Conservation (phyloP, 2,888 invertebrate species). For the Limnephilus auricula region DNA sequence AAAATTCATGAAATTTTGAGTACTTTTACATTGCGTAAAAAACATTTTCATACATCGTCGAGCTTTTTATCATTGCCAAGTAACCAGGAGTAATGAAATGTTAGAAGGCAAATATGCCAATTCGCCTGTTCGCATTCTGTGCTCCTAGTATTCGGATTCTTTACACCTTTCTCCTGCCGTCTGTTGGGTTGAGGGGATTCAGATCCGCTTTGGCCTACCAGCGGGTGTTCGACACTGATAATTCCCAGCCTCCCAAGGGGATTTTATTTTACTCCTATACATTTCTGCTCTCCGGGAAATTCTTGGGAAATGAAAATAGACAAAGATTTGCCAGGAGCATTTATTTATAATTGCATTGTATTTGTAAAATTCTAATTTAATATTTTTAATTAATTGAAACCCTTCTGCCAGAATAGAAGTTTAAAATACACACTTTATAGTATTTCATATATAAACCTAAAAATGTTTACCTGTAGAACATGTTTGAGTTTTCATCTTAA, state of each 20-base stretch:
- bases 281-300: slow-evolving; percentile 26
- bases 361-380: background rate
- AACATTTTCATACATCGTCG: no score
- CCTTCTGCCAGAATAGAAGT: background rate
- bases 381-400: background rate
- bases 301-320: slow-evolving; percentile 5
- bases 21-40: no score
- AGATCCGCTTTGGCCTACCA: slow-evolving; percentile 49
- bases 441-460: background rate
- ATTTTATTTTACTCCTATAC: slow-evolving; percentile 38
- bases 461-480: background rate
- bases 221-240: slow-evolving; percentile 63
- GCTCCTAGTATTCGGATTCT: slow-evolving; percentile 22
- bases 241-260: slow-evolving; percentile 56
- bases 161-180: slow-evolving; percentile 3
- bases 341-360: background rate
- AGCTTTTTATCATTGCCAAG: background rate
- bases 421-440: background rate
- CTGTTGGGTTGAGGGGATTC: background rate
- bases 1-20: background rate
- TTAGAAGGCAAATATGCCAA: background rate
- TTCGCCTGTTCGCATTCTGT: slow-evolving; percentile 20
- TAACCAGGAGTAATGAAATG: background rate
- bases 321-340: background rate
- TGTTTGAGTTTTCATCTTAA: background rate